Conservation (phyloP, 2,113 vertebrate genomes). For the Bostrychus sinensis region DNA sequence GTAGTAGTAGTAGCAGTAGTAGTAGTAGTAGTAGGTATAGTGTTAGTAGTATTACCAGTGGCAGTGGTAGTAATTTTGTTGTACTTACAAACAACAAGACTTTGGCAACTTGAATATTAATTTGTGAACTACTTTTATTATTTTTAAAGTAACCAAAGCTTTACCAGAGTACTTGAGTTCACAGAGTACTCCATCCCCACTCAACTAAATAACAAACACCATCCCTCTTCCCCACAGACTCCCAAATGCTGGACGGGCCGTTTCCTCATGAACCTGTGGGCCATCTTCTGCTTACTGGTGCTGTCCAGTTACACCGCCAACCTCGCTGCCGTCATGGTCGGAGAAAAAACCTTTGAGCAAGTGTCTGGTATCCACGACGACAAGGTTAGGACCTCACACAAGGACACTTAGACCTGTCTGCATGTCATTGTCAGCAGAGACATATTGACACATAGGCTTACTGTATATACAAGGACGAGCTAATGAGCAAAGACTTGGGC, state of each 20-base stretch:
- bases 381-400: conserved; percentile 81
- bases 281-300: conserved; percentile 97
- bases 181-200: too few species aligned
- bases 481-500: conserved; percentile 47
- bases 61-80: too few species aligned
- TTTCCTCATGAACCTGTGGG: conserved; percentile 98
- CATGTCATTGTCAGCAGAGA: conserved; percentile 9
- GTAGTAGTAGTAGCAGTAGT: too few species aligned
- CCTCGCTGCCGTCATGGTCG: conserved; percentile 95
- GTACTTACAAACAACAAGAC: too few species aligned
- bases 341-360: conserved; percentile 94
- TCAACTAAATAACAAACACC: not conserved
- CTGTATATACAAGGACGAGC: conserved; percentile 44
- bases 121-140: too few species aligned
- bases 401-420: conserved; percentile 18
- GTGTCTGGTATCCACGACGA: conserved; percentile 94
- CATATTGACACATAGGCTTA: conserved; percentile 1
- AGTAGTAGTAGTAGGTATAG: too few species aligned
- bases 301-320: conserved; percentile 98
- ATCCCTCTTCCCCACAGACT: conserved; percentile 65
- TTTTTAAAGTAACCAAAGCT: too few species aligned
- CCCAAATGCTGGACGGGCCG: conserved; percentile 96
- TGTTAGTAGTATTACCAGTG: too few species aligned
- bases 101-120: too few species aligned
- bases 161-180: too few species aligned